Conservation (phyloP, 2,797 vertebrate species). For the Saguinus oedipus region DNA sequence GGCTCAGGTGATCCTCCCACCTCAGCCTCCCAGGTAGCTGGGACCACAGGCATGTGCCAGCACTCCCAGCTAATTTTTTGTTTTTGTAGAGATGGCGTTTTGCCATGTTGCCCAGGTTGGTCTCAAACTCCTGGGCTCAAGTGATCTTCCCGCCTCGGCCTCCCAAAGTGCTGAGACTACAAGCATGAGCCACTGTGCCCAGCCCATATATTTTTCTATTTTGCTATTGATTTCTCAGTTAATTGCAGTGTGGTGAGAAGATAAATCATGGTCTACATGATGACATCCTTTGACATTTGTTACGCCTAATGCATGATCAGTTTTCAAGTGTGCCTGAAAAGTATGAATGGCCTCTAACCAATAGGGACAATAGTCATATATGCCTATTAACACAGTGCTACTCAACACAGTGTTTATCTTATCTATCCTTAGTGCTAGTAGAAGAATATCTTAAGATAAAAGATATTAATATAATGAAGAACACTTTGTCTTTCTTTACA, state of each 20-base stretch:
- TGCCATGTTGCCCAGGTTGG: background rate
- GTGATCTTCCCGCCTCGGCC: background rate
- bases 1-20: background rate
- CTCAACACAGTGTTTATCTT: background rate
- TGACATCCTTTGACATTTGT: conserved; percentile 26
- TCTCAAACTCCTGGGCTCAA: background rate
- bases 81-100: background rate
- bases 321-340: conserved; percentile 37
- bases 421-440: background rate
- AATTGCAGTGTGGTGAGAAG: background rate
- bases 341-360: background rate
- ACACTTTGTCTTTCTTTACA: conserved; percentile 42
- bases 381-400: background rate
- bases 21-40: background rate
- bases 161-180: background rate
- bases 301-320: background rate
- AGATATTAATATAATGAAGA: conserved; percentile 32
- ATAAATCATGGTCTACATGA: background rate
- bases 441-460: background rate
- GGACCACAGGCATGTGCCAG: background rate
- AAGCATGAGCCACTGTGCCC: background rate
- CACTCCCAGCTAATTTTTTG: background rate
- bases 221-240: conserved; percentile 23
- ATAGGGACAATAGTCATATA: background rate
- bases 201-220: conserved; percentile 31